A percentile compares a stretch with the other conserved stretches of the same genome.
These are phyloP conservation scores for Lampropteryx suffumata DNA, from an alignment of 2,888 invertebrate genomes.

Conservation along the genomic window DNA sequence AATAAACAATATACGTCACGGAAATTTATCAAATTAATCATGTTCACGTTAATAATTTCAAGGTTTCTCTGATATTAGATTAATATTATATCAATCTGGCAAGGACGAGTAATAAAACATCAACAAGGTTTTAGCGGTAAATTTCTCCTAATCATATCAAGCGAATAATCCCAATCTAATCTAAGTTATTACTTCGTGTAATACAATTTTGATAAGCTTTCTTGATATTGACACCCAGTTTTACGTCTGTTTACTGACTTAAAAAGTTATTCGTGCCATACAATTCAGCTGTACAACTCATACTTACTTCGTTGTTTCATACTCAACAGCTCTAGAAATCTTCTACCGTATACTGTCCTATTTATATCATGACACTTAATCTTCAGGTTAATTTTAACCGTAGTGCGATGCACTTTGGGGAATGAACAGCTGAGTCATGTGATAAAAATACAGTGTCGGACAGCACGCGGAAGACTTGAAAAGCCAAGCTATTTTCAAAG, in stretches of 20 bases:
- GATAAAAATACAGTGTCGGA: conserved; percentile 11
- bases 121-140: not conserved
- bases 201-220: not conserved
- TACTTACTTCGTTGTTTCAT: no score
- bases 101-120: not conserved
- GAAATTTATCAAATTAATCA: not conserved
- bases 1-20: not conserved
- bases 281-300: no score
- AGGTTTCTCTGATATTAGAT: not conserved
- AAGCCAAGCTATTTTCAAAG: conserved; percentile 7
- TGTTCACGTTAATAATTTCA: not conserved
- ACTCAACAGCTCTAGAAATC: no score
- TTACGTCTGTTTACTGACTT: not conserved
- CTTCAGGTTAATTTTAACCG: conserved; percentile 53
- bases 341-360: conserved; percentile 35
- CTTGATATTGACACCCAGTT: not conserved
- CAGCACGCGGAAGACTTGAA: conserved; percentile 16
- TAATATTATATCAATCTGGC: not conserved
- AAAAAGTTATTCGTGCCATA: no score
- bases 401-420: conserved; percentile 66
- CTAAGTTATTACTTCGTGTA: not conserved
- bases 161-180: not conserved
- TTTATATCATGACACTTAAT: conserved; percentile 44
- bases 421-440: conserved; percentile 37
- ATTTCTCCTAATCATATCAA: not conserved